phyloP scores from a whole-genome alignment of 2,888 invertebrate genomes.

The Prionchulus punctatus region DNA sequence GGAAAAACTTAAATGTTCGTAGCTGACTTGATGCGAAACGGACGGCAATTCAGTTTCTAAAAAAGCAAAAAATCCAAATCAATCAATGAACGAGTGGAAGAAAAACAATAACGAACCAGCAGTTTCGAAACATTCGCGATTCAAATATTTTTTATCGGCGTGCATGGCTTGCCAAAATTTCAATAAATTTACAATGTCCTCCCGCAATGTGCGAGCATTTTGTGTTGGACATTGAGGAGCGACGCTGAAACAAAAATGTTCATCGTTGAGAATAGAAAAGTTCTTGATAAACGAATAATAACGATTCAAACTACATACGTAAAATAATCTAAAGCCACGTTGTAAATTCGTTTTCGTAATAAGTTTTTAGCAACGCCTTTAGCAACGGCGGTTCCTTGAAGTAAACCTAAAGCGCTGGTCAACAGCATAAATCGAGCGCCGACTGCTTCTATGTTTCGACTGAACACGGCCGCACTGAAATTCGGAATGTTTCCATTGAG shows the following conservation, averaged over 20 bases:
- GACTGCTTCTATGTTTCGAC: conserved; percentile 68
- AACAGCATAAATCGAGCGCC: conserved; percentile 72
- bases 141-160: conserved; percentile 40
- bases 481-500: not conserved
- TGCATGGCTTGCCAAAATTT: conserved; percentile 93
- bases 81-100: no score
- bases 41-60: no score
- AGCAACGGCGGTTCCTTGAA: conserved; percentile 68
- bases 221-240: conserved; percentile 75
- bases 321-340: conserved; percentile 80
- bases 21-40: no score
- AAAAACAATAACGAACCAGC: no score
- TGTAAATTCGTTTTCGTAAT: conserved; percentile 81
- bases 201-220: conserved; percentile 55
- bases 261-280: not conserved
- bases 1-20: not conserved
- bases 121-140: conserved; percentile 20
- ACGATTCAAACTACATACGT: conserved; percentile 25
- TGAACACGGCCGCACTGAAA: conserved; percentile 26
- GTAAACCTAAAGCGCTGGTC: conserved; percentile 70
- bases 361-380: conserved; percentile 73
- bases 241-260: conserved; percentile 36
- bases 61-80: no score
- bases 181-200: conserved; percentile 71
- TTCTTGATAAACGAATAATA: not conserved